These are phyloP conservation scores for Campylomormyrus tamandua DNA, from an alignment of 2,113 vertebrate genomes.

Conservation along the genomic window DNA sequence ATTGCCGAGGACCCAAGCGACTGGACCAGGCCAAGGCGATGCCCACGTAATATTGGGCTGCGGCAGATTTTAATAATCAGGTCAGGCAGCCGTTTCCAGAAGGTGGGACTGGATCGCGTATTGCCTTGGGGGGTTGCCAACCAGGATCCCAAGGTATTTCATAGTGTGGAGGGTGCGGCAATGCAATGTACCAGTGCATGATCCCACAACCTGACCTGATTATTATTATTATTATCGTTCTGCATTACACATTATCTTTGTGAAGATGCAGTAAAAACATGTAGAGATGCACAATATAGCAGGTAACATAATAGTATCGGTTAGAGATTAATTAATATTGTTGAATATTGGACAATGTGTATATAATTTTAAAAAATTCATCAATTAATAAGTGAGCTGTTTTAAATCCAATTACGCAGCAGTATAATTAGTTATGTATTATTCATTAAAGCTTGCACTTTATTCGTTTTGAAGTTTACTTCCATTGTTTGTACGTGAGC, in stretches of 20 bases:
- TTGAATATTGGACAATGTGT: too few species aligned
- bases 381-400: not conserved
- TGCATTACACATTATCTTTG: not conserved
- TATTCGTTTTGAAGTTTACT: not conserved
- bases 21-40: not conserved
- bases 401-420: not conserved
- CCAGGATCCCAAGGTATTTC: not conserved
- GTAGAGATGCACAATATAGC: too few species aligned
- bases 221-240: not conserved
- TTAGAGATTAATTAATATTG: too few species aligned
- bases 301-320: too few species aligned
- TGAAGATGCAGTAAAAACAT: not conserved
- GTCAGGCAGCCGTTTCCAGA: not conserved
- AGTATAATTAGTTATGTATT: not conserved
- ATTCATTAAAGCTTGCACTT: not conserved
- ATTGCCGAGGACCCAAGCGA: not conserved
- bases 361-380: too few species aligned
- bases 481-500: not conserved
- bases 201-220: not conserved
- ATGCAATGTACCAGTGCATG: not conserved
- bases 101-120: not conserved
- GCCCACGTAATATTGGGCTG: not conserved
- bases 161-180: not conserved
- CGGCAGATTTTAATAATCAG: not conserved
- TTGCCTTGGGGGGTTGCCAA: not conserved